These are phyloP conservation scores for Dioctria rufipes DNA, from an alignment of 2,888 invertebrate genomes.

Conservation along the genomic window DNA sequence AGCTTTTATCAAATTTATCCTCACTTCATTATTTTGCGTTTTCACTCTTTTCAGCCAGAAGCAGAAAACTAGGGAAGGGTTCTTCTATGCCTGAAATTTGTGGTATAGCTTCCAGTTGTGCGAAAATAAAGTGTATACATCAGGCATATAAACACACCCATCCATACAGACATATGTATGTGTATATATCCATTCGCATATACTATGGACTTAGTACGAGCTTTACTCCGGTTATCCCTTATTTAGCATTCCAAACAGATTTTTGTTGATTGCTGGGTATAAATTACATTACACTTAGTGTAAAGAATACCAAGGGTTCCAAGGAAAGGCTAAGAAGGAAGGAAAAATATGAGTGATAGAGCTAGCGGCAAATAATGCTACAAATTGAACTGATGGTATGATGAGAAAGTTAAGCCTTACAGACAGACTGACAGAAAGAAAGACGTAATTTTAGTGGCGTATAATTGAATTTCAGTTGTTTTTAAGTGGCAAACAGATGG, in stretches of 20 bases:
- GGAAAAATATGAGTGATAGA: constrained; percentile 51
- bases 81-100: background rate
- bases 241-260: constrained; percentile 60
- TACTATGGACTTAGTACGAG: constrained; percentile 1
- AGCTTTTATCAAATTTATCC: constrained; percentile 60
- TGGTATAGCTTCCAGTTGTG: background rate
- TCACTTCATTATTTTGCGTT: constrained; percentile 60
- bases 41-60: constrained; percentile 52
- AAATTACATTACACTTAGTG: constrained; percentile 59
- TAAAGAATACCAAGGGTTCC: constrained; percentile 46
- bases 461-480: constrained; percentile 35
- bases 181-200: background rate
- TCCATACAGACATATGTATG: no score
- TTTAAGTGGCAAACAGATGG: constrained; percentile 17
- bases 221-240: constrained; percentile 48
- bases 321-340: constrained; percentile 38
- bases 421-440: background rate
- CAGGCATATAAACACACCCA: background rate
- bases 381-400: constrained; percentile 25
- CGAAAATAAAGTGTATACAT: constrained; percentile 9
- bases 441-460: constrained; percentile 37
- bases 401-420: background rate
- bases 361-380: constrained; percentile 44
- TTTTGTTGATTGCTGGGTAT: constrained; percentile 59
- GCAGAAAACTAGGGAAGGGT: constrained; percentile 37